Evolutionary conservation across 2,113 vertebrate genomes (phyloP).

Genomic region (Hippocampus abdominalis): DNA sequence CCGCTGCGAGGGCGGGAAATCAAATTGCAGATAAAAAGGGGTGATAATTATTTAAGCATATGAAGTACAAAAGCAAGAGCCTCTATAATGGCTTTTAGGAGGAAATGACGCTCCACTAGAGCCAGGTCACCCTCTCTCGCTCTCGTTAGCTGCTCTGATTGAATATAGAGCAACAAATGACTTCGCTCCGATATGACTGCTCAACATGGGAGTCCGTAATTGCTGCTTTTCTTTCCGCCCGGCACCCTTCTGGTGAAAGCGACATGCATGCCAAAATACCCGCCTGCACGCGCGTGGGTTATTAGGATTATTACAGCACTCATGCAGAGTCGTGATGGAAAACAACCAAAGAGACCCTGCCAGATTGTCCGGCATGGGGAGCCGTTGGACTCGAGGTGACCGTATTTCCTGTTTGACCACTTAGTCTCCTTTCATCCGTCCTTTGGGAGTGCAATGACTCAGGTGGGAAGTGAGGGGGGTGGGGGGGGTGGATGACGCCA

Average conservation of each 20-base stretch:
- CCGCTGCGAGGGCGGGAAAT: slow-evolving; percentile 7
- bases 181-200: slow-evolving; percentile 68
- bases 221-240: slow-evolving; percentile 49
- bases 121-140: slow-evolving; percentile 57
- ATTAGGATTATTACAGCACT: slow-evolving; percentile 42
- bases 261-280: slow-evolving; percentile 19
- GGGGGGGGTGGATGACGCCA: slow-evolving; percentile 5
- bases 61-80: slow-evolving; percentile 42
- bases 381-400: slow-evolving; percentile 33
- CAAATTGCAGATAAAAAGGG: slow-evolving; percentile 25
- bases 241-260: slow-evolving; percentile 44
- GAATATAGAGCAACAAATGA: slow-evolving; percentile 74
- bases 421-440: slow-evolving; percentile 44
- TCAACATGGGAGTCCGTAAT: slow-evolving; percentile 67
- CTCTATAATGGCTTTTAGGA: slow-evolving; percentile 63
- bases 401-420: slow-evolving; percentile 52
- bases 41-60: slow-evolving; percentile 44
- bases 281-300: slow-evolving; percentile 29
- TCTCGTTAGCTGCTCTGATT: slow-evolving; percentile 68
- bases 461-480: neutral
- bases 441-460: slow-evolving; percentile 50
- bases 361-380: slow-evolving; percentile 17
- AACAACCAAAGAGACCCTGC: slow-evolving; percentile 24
- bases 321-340: slow-evolving; percentile 27
- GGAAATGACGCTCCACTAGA: slow-evolving; percentile 62